phyloP scores from a whole-genome alignment of 2,797 vertebrate species.

The Hafferia zeledoni region DNA sequence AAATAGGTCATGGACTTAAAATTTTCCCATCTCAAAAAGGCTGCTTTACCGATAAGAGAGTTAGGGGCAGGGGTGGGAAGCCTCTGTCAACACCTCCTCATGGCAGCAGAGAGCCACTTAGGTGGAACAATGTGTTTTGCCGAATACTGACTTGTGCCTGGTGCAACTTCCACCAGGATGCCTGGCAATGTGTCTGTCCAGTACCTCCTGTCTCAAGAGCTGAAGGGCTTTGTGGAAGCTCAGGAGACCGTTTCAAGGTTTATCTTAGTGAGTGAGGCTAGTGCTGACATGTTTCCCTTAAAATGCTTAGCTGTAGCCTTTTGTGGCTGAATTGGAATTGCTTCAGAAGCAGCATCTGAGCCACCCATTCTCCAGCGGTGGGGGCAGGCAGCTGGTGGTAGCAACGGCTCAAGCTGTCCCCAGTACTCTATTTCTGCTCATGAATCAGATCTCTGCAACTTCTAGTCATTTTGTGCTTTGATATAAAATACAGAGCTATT shows the following conservation, averaged over 20 bases:
- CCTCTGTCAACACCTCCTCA: neutral
- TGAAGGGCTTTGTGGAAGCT: neutral
- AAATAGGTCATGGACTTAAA: neutral
- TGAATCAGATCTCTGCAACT: constrained; percentile 8
- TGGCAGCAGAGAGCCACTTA: neutral
- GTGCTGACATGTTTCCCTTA: neutral
- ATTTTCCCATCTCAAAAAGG: neutral
- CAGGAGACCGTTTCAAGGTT: neutral
- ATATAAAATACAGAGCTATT: neutral
- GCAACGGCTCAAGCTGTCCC: neutral
- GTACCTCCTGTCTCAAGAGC: neutral
- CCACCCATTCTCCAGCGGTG: neutral
- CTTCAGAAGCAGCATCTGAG: constrained; percentile 33
- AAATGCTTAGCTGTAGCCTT: neutral
- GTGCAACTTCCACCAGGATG: neutral
- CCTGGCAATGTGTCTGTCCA: neutral
- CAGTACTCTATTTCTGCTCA: constrained; percentile 18
- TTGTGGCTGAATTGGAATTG: constrained; percentile 8
- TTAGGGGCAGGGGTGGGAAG: neutral
- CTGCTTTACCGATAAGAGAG: neutral
- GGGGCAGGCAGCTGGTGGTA: constrained; percentile 21
- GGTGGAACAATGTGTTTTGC: neutral
- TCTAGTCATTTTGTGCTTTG: constrained; percentile 1
- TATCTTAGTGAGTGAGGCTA: neutral
- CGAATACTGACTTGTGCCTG: neutral